Evolutionary conservation across 1,140 invertebrate species (phyloP).

Genomic region (Anastrepha ludens): DNA sequence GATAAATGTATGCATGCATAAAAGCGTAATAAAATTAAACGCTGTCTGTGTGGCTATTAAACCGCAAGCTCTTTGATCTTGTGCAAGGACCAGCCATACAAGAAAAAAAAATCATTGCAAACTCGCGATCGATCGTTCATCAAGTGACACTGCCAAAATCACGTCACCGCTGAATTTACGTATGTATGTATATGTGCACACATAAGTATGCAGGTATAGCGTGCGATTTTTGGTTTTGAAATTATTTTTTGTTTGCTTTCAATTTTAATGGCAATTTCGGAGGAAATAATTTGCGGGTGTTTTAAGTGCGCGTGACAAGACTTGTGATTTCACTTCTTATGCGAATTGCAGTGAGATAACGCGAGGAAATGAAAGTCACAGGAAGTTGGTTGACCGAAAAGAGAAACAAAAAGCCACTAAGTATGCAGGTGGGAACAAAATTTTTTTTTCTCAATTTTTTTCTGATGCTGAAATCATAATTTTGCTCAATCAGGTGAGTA

Average conservation of each 20-base stretch:
- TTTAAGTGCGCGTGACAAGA: neutral
- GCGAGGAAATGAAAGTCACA: neutral
- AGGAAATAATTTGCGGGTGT: neutral
- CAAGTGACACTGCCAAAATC: constrained; percentile 4
- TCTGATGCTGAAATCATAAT: too few species aligned
- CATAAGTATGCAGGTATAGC: too few species aligned
- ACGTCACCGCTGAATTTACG: neutral
- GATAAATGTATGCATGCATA: neutral
- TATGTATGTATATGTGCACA: too few species aligned
- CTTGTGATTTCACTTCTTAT: constrained; percentile 41
- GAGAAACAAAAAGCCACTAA: neutral
- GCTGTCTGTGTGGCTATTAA: too few species aligned
- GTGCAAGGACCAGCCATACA: neutral
- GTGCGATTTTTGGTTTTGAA: neutral
- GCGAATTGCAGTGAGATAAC: constrained; percentile 22
- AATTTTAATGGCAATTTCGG: constrained; percentile 36
- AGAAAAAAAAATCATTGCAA: neutral
- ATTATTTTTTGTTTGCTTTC: neutral
- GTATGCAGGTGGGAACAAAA: too few species aligned
- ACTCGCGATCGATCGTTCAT: neutral
- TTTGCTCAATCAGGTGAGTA: too few species aligned
- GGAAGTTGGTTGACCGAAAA: neutral
- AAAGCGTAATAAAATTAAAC: too few species aligned
- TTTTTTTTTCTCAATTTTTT: too few species aligned
- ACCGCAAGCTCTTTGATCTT: neutral